Base-by-base conservation (phyloP, 2,888 invertebrate genomes). In the Dolichopus griseipennis region DNA sequence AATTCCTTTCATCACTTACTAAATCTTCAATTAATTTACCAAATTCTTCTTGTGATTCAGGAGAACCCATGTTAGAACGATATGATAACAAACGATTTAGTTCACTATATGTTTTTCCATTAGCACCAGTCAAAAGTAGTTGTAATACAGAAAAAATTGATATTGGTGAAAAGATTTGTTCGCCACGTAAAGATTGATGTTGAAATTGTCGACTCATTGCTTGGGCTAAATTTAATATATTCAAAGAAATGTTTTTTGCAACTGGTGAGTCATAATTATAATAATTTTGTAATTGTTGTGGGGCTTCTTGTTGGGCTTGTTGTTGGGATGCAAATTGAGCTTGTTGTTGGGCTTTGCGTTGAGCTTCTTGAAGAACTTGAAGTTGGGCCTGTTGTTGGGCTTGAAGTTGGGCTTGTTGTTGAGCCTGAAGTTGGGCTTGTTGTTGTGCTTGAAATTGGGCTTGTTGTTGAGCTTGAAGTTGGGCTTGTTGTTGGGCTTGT, bases 41-140 rank as follows among this genome's bases (percentile, higher is more conserved):
- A 62, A 81, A 78, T 69, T 81, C 78, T 65, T 77, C 73, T 61
- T 12, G 65, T 41, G 67, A 21, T 5, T 34, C 15, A 9, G 67
- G 69, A 8, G 74, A 65, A 52, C 72, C 67, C 37, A 34, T 43
- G 66, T 72, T 71, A 12, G 68, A 66, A 68, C 74, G 71, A 66
- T 73, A 83, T 63, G 88, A 89, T 72, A 90, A 84, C 2, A 86
- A 79, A 8, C 78, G 76, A 1, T 85, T 82, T 27, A 91, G 79
- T 78, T 92, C 91, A 61, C 86, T 79, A 77, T 88, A 88, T 8
- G 91, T 91, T 73, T 80, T 84, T 63, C 92, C 92, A 70, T 86
- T 86, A 63, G 91, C 86, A 68, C 91, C 93, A 67, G 92, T 80
- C 65, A 91, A 79, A 0, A 91, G 83, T 78, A 92, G 82, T 7